A percentile compares a stretch with the other conserved stretches of the same genome.
phyloP scores from a whole-genome alignment of 2,888 invertebrate genomes.

The Morpho achilles region DNA sequence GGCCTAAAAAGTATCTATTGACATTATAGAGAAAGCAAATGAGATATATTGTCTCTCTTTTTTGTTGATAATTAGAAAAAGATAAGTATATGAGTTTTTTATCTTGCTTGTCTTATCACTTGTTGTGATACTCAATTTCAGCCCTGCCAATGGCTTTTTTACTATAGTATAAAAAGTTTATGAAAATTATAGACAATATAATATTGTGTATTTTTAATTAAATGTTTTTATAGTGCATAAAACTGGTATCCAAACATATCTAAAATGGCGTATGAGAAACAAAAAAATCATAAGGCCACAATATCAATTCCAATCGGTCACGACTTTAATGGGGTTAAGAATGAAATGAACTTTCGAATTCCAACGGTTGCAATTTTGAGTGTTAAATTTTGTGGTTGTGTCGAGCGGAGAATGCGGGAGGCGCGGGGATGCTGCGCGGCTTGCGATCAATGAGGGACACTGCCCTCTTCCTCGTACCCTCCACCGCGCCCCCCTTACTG shows the following conservation, averaged over 20 bases:
- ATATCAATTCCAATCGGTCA: conserved; percentile 22
- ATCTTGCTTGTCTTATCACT: background rate
- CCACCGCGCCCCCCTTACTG: conserved; percentile 34
- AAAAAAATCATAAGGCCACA: conserved; percentile 11
- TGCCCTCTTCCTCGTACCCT: conserved; percentile 39
- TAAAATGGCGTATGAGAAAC: background rate
- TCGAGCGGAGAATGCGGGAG: conserved; percentile 50
- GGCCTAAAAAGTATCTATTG: too few relatives aligned
- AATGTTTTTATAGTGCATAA: too few relatives aligned
- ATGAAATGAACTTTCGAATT: conserved; percentile 42
- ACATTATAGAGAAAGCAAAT: too few relatives aligned
- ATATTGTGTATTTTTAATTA: too few relatives aligned
- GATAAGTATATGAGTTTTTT: too few relatives aligned
- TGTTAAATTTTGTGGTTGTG: conserved; percentile 50
- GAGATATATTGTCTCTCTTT: too few relatives aligned
- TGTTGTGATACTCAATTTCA: background rate
- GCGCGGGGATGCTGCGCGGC: conserved; percentile 62
- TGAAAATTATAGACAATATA: background rate
- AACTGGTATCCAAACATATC: too few relatives aligned
- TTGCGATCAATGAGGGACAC: conserved; percentile 72
- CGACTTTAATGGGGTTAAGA: conserved; percentile 34
- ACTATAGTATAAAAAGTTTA: background rate
- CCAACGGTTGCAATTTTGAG: conserved; percentile 47
- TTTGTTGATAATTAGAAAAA: too few relatives aligned
- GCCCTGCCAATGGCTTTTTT: too few relatives aligned